Conservation (phyloP, 2,113 vertebrate species). For the Cardinalis cardinalis region DNA sequence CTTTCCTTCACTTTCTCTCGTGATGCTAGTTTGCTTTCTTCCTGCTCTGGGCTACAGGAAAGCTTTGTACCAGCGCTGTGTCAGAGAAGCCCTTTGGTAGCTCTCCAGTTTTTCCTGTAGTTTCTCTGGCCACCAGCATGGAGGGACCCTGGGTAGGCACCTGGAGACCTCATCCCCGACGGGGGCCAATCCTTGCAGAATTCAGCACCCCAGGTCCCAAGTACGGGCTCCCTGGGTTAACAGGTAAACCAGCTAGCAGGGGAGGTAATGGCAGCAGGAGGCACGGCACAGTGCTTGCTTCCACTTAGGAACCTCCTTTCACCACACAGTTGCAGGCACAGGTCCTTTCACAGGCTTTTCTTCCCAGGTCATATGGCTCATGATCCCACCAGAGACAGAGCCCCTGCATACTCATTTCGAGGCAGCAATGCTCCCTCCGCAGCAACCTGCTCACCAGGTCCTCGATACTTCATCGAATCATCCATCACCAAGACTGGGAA, state of each 20-base stretch:
- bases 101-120: not conserved
- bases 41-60: not conserved
- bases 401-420: not conserved
- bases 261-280: too few relatives aligned
- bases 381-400: not conserved
- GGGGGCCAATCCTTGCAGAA: not conserved
- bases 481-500: not conserved
- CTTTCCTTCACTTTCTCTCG: not conserved
- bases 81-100: not conserved
- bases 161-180: not conserved
- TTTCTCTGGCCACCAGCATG: not conserved
- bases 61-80: not conserved
- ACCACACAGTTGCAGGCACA: not conserved
- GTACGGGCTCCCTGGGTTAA: not conserved
- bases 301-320: not conserved
- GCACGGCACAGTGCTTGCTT: fast-evolving
- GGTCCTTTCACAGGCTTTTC: not conserved
- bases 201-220: not conserved
- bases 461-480: not conserved
- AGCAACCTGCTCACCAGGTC: not conserved
- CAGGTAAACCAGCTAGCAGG: not conserved
- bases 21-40: not conserved
- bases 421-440: fast-evolving
- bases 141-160: not conserved
- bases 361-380: not conserved